Evolutionary conservation across 2,888 invertebrate species (phyloP).

Genomic region (Hirtodrosophila duncani): DNA sequence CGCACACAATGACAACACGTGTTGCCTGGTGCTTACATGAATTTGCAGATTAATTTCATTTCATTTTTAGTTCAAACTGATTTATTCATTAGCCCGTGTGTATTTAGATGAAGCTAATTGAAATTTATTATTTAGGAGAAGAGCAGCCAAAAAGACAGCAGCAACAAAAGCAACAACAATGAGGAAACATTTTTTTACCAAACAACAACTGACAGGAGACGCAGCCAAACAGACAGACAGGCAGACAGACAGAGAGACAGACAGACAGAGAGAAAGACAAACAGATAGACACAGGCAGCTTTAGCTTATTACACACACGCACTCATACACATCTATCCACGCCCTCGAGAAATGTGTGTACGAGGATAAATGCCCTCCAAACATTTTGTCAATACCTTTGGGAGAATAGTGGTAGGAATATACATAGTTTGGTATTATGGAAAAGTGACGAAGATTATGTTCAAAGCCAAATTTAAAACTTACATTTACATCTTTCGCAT

Average conservation of each 20-base stretch:
- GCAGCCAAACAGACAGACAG: slow-evolving; percentile 6
- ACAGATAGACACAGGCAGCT: slow-evolving; percentile 15
- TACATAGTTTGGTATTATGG: too few relatives aligned
- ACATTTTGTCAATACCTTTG: too few relatives aligned
- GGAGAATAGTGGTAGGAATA: too few relatives aligned
- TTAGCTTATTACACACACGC: slow-evolving; percentile 3
- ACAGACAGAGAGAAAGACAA: slow-evolving; percentile 1
- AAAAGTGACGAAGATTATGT: too few relatives aligned
- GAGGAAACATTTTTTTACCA: too few relatives aligned
- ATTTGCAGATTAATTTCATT: slow-evolving; percentile 35
- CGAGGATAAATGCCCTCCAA: too few relatives aligned
- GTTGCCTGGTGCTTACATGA: slow-evolving; percentile 39
- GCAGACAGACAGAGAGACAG: not conserved
- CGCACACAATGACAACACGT: slow-evolving; percentile 25
- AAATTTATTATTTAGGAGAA: slow-evolving; percentile 56
- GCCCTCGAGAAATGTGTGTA: too few relatives aligned
- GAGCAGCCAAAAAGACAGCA: not conserved
- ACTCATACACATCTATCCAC: not conserved
- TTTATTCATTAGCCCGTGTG: slow-evolving; percentile 46
- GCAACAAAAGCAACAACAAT: not conserved
- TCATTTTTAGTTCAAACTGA: slow-evolving; percentile 37
- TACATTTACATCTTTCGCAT: too few relatives aligned
- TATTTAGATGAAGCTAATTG: slow-evolving; percentile 43
- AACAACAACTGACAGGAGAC: slow-evolving; percentile 25
- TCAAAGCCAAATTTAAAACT: too few relatives aligned